Evolutionary conservation across 2,888 invertebrate genomes (phyloP).

Genomic region (Pyrrhia umbra): DNA sequence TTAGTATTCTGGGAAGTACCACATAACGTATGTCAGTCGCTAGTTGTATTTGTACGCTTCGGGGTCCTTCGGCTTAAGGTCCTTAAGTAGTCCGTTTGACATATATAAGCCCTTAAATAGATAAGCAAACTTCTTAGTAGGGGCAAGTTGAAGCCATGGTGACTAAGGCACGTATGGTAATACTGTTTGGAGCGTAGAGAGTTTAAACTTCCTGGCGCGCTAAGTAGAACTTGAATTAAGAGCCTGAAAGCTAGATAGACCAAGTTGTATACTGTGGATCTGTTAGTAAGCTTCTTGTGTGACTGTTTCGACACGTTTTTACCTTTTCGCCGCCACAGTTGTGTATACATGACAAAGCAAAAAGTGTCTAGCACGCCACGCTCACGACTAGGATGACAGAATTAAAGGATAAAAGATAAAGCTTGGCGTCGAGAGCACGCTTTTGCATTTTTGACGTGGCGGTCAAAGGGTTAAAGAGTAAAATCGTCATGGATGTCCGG

Average conservation of each 20-base stretch:
- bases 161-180: slow-evolving; percentile 29
- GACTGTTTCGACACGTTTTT: too few species aligned
- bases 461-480: too few species aligned
- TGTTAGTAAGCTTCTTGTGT: background rate
- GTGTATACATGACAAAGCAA: too few species aligned
- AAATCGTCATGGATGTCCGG: too few species aligned
- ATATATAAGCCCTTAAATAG: slow-evolving; percentile 45
- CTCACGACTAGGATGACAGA: too few species aligned
- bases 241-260: background rate
- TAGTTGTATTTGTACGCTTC: slow-evolving; percentile 35
- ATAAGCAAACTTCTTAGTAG: slow-evolving; percentile 44
- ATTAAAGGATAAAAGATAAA: too few species aligned
- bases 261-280: background rate
- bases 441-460: too few species aligned
- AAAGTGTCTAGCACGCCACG: too few species aligned
- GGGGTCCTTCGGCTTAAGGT: slow-evolving; percentile 29
- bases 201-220: slow-evolving; percentile 19
- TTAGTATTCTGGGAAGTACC: slow-evolving; percentile 43
- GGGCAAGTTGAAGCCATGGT: slow-evolving; percentile 12
- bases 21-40: slow-evolving; percentile 50
- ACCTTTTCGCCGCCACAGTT: too few species aligned
- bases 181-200: slow-evolving; percentile 3
- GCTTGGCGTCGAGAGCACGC: too few species aligned
- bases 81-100: slow-evolving; percentile 55
- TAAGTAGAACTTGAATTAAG: slow-evolving; percentile 25